phyloP scores from a whole-genome alignment of 2,888 invertebrate species.

The Alloplasta piceator region DNA sequence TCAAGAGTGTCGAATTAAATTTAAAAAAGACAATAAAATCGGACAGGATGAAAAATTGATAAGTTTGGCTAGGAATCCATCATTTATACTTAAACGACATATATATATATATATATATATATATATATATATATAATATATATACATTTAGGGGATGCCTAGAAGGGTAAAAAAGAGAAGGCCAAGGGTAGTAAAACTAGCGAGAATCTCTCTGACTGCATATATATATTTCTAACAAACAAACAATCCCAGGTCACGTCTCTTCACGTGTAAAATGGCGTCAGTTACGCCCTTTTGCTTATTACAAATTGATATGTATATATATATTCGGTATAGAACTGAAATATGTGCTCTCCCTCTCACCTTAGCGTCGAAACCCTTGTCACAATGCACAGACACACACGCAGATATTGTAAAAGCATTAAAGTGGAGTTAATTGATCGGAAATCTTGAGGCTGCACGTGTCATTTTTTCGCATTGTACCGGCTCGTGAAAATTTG shows the following conservation, averaged over 20 bases:
- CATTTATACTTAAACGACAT: too few species aligned
- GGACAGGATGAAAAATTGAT: too few species aligned
- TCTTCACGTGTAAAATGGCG: too few species aligned
- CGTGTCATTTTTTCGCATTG: constrained; percentile 78
- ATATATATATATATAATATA: neutral
- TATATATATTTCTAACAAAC: neutral
- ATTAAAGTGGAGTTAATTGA: constrained; percentile 82
- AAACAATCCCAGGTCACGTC: too few species aligned
- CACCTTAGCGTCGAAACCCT: constrained; percentile 27
- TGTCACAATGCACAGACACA: constrained; percentile 3
- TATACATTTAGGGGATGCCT: neutral
- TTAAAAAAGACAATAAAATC: too few species aligned
- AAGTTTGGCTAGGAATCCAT: too few species aligned
- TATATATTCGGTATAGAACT: neutral
- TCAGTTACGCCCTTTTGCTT: constrained; percentile 13
- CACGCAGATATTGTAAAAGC: constrained; percentile 65
- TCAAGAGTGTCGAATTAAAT: too few species aligned
- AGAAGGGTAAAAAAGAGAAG: constrained; percentile 27
- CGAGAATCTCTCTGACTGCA: constrained; percentile 14
- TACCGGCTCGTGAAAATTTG: constrained; percentile 63
- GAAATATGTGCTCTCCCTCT: constrained; percentile 22
- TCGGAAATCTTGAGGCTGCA: constrained; percentile 83
- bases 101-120: too few species aligned
- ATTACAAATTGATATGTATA: neutral
- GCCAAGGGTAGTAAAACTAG: constrained; percentile 31